Percentiles rank a stretch among this genome's conserved stretches.
phyloP scores from a whole-genome alignment of 2,113 vertebrate species.

The human region DNA sequence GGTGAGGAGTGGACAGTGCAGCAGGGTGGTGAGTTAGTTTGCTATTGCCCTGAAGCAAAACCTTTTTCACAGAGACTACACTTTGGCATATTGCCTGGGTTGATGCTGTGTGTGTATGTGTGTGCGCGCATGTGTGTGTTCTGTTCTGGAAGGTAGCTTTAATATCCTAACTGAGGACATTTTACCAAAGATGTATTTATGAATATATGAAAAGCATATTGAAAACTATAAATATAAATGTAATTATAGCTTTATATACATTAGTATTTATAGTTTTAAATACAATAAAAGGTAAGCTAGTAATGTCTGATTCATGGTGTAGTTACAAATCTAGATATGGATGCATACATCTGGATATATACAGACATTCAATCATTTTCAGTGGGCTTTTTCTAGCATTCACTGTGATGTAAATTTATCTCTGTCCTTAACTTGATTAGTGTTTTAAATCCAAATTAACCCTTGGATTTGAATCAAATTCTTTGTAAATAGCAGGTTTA shows the following conservation, averaged over 20 bases:
- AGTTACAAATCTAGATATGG: neutral
- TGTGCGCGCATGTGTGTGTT: neutral
- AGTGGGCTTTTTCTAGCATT: neutral
- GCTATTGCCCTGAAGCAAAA: slow-evolving; percentile 60
- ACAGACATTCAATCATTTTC: neutral
- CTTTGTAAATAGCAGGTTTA: neutral
- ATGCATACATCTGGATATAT: neutral
- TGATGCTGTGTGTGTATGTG: neutral
- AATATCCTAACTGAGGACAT: neutral
- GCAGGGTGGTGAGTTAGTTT: neutral
- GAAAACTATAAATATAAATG: slow-evolving; percentile 5
- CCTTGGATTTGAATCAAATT: neutral
- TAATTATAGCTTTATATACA: neutral
- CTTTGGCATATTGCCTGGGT: slow-evolving; percentile 10
- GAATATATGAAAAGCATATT: neutral
- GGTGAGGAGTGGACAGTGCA: slow-evolving; percentile 38
- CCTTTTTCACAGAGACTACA: slow-evolving; percentile 38
- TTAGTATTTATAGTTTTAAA: neutral
- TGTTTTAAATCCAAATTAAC: slow-evolving; percentile 38
- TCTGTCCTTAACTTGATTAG: neutral
- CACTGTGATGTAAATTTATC: neutral
- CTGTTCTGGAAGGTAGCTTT: neutral
- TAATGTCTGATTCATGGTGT: neutral
- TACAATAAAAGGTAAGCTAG: neutral
- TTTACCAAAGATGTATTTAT: slow-evolving; percentile 21